Base-by-base conservation (phyloP, 1,140 invertebrate genomes). In the Bombus fervidus region DNA sequence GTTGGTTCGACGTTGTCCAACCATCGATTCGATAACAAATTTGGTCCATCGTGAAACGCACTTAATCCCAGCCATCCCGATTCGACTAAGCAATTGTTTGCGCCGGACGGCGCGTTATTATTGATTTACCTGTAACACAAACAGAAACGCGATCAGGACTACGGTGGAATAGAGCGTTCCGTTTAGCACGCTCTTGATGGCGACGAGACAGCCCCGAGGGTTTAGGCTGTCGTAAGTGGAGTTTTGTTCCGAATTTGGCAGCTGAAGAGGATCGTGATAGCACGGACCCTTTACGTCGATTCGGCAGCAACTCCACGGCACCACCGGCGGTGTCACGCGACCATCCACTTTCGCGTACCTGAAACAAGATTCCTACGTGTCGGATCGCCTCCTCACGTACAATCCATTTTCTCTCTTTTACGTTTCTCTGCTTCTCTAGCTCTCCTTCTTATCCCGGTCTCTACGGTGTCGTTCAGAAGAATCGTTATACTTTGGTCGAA, bases 181-280 rank as follows among this genome's bases (percentile, higher is more conserved):
- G 71, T 88, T 79, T 59, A 91, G 39, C 68, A 77, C 59, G 69
- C 81, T 86, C 77, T 81, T 89, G 77, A 91, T 86, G 43, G 64
- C 82, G 69, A 59, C 41, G 77, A 91, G 89, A 87, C 90, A 91
- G 86, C 86, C 79, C 53, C 75, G 85, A 76, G 86, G 75, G 74
- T 87, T 62, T 74, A 87, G 86, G 71, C 81, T 91, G 71, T 91
- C 86, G 83, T 89, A 89, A 89, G 87, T 87, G 85, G 88, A 91
- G 87, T 91, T 81, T 78, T 88, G 83, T 64, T 88, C 83, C 59
- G 79, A 83, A 90, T 88, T 91, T 85, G 86, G 83, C 89, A 89
- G 91, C 77, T 91, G 86, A 87, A 91, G 85, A 34, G 85, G 83
- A 87, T 91, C 90, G 83, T 81, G 88, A 89, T 91, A 91, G 86